Evolutionary conservation across 2,888 invertebrate genomes (phyloP).

Genomic region (Nomada ferruginata): DNA sequence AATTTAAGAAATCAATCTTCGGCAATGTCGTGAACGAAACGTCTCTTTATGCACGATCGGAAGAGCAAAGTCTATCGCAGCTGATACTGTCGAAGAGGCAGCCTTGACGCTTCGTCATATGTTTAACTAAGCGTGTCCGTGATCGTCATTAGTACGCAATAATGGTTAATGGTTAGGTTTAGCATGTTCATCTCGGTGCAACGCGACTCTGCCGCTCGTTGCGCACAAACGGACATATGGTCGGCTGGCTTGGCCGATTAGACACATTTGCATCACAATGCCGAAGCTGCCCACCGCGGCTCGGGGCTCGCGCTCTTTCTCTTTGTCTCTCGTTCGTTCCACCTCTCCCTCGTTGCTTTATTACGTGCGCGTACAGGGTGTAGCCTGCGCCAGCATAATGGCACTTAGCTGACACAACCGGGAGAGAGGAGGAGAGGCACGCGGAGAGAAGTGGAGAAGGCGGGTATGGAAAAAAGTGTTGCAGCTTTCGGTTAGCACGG

Average conservation of each 20-base stretch:
- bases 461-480: conserved; percentile 71
- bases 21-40: neutral
- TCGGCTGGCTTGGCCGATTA: conserved; percentile 83
- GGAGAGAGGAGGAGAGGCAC: conserved; percentile 23
- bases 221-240: conserved; percentile 82
- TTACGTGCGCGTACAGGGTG: conserved; percentile 77
- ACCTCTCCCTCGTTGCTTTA: conserved; percentile 71
- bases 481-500: conserved; percentile 74
- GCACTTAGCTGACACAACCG: conserved; percentile 75
- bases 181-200: conserved; percentile 70
- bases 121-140: conserved; percentile 77
- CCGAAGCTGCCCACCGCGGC: conserved; percentile 78
- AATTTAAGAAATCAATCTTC: neutral
- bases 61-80: conserved; percentile 10
- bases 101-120: conserved; percentile 61
- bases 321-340: conserved; percentile 43
- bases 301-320: conserved; percentile 53
- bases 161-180: conserved; percentile 78
- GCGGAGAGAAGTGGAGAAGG: neutral
- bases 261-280: conserved; percentile 84
- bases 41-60: conserved; percentile 18
- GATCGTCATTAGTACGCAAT: conserved; percentile 79
- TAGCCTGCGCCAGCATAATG: conserved; percentile 79
- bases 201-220: conserved; percentile 63
- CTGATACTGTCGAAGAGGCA: conserved; percentile 16